Base-by-base conservation (phyloP, 2,888 invertebrate genomes). In the Electrophaes corylata region DNA sequence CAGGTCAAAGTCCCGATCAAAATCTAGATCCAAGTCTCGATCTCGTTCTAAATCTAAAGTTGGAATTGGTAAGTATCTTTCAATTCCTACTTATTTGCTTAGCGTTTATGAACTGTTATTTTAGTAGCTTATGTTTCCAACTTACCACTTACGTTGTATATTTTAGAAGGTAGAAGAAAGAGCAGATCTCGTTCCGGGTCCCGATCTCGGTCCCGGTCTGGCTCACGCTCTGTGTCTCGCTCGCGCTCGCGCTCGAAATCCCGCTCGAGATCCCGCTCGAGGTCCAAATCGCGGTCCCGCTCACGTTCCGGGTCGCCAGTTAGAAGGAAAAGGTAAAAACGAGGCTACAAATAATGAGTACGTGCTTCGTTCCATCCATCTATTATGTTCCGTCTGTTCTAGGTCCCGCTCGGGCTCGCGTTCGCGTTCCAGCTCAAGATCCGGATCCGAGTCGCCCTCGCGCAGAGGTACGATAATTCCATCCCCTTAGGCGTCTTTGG, bases 41-140 rank as follows among this genome's bases (percentile, higher is more conserved):
- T 80, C 77, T 23, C 69, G 78, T 20, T 81, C 82, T 46, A 72
- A 82, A 31, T 78, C 78, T 0, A n/a, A n/a, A n/a, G 75, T 71
- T 11, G 79, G 11, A 81, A 78, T 50, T 69, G 78, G 74, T 79
- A 63, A 59, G 60, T 59, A 8, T 12, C 8, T 16, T 18, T 12
- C 1, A 31, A 29, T 29, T 41, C n/a, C 52, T 55, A 31, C 11
- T 31, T 16, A 2, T 16, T 16, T 16, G 14, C 16, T 37, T 8
- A 11, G 10, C 29, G 11, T 29, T 12, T 3, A 5, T n/a, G n/a
- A n/a, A n/a, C 45, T 60, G 11, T 53, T 57, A 23, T 60, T 66
- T 16, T 51, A 33, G 5, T 6, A 4, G 60, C n/a, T 23, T n/a
- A 41, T 23, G 41, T 12, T 11, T 19, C 6, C 11, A 19, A 40